Conservation (phyloP, 2,113 vertebrate genomes). For the Alethe diademata region DNA sequence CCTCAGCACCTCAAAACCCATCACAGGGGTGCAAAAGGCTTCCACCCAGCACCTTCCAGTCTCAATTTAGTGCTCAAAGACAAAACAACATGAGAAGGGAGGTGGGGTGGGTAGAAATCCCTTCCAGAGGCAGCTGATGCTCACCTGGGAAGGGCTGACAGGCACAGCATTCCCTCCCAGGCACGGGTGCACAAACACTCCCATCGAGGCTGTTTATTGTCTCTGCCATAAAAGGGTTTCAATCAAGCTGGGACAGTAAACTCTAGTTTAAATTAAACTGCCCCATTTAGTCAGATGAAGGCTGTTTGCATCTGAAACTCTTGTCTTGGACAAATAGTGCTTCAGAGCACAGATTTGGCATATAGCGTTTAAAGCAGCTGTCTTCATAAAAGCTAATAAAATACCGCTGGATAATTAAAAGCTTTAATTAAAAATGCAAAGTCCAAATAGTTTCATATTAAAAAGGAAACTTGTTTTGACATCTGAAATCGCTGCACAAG, state of each 20-base stretch:
- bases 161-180: not conserved
- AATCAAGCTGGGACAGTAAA: constrained; percentile 45
- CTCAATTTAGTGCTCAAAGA: not conserved
- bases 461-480: constrained; percentile 71
- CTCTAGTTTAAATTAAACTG: constrained; percentile 44
- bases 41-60: not conserved
- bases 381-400: constrained; percentile 72
- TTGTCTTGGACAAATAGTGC: constrained; percentile 16
- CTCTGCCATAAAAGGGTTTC: constrained; percentile 36
- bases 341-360: constrained; percentile 51
- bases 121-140: not conserved
- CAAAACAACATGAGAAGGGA: not conserved
- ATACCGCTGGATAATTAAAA: constrained; percentile 66
- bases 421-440: constrained; percentile 73
- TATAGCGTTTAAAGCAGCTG: constrained; percentile 48
- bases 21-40: not conserved
- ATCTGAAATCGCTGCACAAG: constrained; percentile 68
- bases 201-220: not conserved
- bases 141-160: not conserved
- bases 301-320: constrained; percentile 35
- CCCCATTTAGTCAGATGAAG: constrained; percentile 32
- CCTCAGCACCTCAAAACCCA: not conserved
- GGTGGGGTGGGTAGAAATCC: not conserved
- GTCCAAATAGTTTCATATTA: constrained; percentile 66
- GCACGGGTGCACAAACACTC: fast-evolving